Base-by-base conservation (phyloP, 2,113 vertebrate species). In the Ochotona princeps region DNA sequence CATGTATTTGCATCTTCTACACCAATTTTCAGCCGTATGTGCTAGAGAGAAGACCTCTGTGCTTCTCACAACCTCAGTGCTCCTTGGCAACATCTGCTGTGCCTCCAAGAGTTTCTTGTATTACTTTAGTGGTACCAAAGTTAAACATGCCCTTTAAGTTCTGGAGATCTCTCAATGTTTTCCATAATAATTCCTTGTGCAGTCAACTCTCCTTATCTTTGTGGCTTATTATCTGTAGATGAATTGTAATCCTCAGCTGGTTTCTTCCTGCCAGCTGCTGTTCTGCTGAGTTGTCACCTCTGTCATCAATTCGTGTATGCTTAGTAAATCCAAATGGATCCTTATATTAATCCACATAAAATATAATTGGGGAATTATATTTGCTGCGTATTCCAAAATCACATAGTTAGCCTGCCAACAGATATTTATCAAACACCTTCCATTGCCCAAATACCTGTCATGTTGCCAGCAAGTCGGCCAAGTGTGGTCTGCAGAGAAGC, bases 261-360 rank as follows among this genome's bases (percentile, higher is more conserved):
- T 35, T 95, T 91, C 74, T 75, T 75, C 60, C 18, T 69, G 32
- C 80, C 80, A 76, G 32, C 35, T 86, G 65, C 4, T 20, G 76
- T 85, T 90, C 49, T 51, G 74, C 79, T 17, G 17, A 90, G 21
- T 38, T 85, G 49, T 80, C 78, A 76, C 38, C 57, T 92, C 74
- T 67, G 0, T 61, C 57, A 83, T 80, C 21, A 61, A 18, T 83
- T 38, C 25, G 28, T 79, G 6, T 76, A n/a, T 89, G 83, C 86
- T 95, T 67, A 66, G 30, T 54, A 83, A 94, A 78, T 70, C 35
- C 72, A 92, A 87, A 84, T 8, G 75, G 18, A 83, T 80, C 74
- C 25, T 86, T 75, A 69, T 85, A 60, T 67, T 83, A 65, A 51
- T 7, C 30, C 67, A 72, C 35, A 72, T 87, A 60, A 92, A 96